Conservation (phyloP, 2,113 vertebrate species). For the Silurus glanis region DNA sequence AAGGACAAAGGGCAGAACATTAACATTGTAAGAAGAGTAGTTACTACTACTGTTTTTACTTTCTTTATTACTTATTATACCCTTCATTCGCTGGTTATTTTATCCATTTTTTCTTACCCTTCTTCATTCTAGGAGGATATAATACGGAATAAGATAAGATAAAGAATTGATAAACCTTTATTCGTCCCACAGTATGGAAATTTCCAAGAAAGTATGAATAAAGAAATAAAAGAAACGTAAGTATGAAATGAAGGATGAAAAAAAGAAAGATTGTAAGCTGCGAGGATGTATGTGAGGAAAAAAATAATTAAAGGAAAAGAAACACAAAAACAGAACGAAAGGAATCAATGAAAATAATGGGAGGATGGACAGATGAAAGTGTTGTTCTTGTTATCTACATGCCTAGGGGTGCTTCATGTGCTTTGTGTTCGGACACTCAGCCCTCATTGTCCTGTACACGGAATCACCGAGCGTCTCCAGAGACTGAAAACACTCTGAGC, state of each 20-base stretch:
- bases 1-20: too few species aligned
- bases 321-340: not conserved
- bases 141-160: too few species aligned
- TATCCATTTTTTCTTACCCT: too few species aligned
- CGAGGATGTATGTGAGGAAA: not conserved
- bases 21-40: too few species aligned
- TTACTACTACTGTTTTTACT: too few species aligned
- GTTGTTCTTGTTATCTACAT: not conserved
- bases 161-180: too few species aligned
- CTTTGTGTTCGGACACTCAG: not conserved
- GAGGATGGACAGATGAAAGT: not conserved
- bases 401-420: not conserved
- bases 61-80: too few species aligned
- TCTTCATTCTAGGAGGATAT: too few species aligned
- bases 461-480: conserved; percentile 4
- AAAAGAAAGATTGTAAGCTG: not conserved
- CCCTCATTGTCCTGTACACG: conserved; percentile 27
- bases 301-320: not conserved
- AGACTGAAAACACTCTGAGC: conserved; percentile 20
- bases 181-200: too few species aligned
- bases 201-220: too few species aligned
- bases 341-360: not conserved
- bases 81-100: too few species aligned
- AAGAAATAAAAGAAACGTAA: not conserved
- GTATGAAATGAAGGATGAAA: not conserved